phyloP scores from a whole-genome alignment of 2,113 vertebrate species.

The Phrynosoma platyrhinos region DNA sequence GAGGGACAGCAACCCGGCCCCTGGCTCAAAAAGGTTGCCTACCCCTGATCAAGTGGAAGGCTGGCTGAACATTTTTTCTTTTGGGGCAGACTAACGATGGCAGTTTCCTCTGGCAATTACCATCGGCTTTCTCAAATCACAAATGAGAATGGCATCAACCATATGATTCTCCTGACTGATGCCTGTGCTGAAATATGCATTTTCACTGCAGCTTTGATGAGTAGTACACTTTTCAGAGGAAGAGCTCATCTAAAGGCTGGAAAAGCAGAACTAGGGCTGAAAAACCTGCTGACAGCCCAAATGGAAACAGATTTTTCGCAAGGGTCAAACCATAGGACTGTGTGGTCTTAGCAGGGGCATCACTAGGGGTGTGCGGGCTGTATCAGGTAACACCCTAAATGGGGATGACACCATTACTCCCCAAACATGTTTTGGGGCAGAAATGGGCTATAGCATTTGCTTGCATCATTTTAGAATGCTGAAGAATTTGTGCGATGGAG shows the following conservation, averaged over 20 bases:
- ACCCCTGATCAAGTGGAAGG: too few relatives aligned
- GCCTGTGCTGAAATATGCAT: not conserved
- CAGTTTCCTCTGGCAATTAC: not conserved
- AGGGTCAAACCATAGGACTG: not conserved
- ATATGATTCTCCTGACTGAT: not conserved
- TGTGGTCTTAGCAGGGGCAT: not conserved
- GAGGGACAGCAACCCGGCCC: too few relatives aligned
- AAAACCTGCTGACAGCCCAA: not conserved
- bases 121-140: not conserved
- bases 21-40: too few relatives aligned
- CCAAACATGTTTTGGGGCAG: too few relatives aligned
- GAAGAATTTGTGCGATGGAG: too few relatives aligned
- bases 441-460: too few relatives aligned
- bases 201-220: not conserved
- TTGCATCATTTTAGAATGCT: too few relatives aligned
- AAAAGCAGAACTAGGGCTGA: constrained; percentile 2
- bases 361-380: too few relatives aligned
- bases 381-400: too few relatives aligned
- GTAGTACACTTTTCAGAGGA: not conserved
- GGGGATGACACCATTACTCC: too few relatives aligned
- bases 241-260: not conserved
- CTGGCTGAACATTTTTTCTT: not conserved
- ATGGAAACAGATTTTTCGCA: not conserved
- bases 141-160: not conserved
- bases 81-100: not conserved